Evolutionary conservation across 2,888 invertebrate species (phyloP).

Genomic region (Mesochorus sp.): DNA sequence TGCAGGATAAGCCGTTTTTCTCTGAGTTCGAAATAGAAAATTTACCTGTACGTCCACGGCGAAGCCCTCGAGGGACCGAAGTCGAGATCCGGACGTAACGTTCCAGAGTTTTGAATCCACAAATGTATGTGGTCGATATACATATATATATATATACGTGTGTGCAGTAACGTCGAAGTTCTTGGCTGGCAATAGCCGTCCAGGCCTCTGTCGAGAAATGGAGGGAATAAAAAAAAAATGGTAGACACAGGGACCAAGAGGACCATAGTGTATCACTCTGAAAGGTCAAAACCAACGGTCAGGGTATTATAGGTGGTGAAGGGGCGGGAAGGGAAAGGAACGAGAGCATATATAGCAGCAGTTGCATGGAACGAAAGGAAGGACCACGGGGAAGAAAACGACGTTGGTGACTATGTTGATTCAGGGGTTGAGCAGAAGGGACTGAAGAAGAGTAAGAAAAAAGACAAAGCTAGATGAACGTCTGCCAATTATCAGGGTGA

Average conservation of each 20-base stretch:
- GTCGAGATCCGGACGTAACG: conserved; percentile 18
- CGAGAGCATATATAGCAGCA: conserved; percentile 18
- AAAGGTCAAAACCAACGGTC: conserved; percentile 43
- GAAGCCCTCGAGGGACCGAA: conserved; percentile 71
- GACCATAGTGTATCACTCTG: conserved; percentile 44
- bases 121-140: conserved; percentile 32
- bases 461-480: conserved; percentile 32
- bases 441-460: conserved; percentile 9
- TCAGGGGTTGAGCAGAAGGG: conserved; percentile 27
- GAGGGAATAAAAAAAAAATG: conserved; percentile 23
- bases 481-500: conserved; percentile 61
- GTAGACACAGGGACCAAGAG: conserved; percentile 22
- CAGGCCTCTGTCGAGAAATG: conserved; percentile 31
- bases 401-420: conserved; percentile 1
- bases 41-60: conserved; percentile 49
- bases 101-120: conserved; percentile 48
- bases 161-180: conserved; percentile 45
- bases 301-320: conserved; percentile 20
- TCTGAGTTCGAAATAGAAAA: conserved; percentile 38
- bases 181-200: conserved; percentile 35
- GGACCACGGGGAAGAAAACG: neutral
- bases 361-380: conserved; percentile 5
- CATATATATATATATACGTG: neutral
- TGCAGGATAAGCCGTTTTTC: too few relatives aligned
- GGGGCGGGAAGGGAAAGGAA: conserved; percentile 12